Conservation (phyloP, 2,797 vertebrate genomes). For the Austrolebias charrua region DNA sequence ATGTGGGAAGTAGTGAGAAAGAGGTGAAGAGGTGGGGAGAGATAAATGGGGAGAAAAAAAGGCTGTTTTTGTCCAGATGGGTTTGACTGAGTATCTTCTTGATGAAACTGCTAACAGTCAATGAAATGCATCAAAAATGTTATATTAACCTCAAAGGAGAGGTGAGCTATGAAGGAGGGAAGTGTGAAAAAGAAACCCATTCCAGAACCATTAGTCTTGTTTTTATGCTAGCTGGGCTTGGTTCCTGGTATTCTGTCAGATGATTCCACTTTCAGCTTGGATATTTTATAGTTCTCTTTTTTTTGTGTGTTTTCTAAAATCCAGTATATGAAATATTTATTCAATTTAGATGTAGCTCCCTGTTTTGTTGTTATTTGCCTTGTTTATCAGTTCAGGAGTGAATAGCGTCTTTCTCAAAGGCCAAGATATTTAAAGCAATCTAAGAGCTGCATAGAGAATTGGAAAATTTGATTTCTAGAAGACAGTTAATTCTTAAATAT, state of each 20-base stretch:
- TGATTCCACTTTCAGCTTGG: slow-evolving; percentile 12
- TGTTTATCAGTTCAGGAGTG: too few relatives aligned
- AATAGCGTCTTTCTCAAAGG: too few relatives aligned
- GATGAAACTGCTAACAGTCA: slow-evolving; percentile 67
- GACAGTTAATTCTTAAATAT: too few relatives aligned
- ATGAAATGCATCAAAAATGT: slow-evolving; percentile 74
- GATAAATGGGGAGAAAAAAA: slow-evolving; percentile 36
- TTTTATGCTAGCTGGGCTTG: slow-evolving; percentile 52
- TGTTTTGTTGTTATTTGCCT: too few relatives aligned
- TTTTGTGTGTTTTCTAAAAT: too few relatives aligned
- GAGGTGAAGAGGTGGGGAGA: slow-evolving; percentile 3
- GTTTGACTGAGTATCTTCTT: slow-evolving; percentile 71
- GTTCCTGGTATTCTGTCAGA: slow-evolving; percentile 52
- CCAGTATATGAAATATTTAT: too few relatives aligned
- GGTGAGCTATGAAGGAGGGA: slow-evolving; percentile 11
- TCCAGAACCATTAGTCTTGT: slow-evolving; percentile 63
- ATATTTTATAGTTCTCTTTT: slow-evolving; percentile 2
- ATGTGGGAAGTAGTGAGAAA: slow-evolving; percentile 50
- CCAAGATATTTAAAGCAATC: too few relatives aligned
- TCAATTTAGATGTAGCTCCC: too few relatives aligned
- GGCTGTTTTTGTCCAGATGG: slow-evolving; percentile 71
- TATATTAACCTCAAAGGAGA: slow-evolving; percentile 61
- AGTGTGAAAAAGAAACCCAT: slow-evolving; percentile 36
- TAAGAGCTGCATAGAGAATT: too few relatives aligned
- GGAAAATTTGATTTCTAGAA: too few relatives aligned